Evolutionary conservation across 2,797 vertebrate species (phyloP).

Genomic region (Hapalemur alaotrensis): DNA sequence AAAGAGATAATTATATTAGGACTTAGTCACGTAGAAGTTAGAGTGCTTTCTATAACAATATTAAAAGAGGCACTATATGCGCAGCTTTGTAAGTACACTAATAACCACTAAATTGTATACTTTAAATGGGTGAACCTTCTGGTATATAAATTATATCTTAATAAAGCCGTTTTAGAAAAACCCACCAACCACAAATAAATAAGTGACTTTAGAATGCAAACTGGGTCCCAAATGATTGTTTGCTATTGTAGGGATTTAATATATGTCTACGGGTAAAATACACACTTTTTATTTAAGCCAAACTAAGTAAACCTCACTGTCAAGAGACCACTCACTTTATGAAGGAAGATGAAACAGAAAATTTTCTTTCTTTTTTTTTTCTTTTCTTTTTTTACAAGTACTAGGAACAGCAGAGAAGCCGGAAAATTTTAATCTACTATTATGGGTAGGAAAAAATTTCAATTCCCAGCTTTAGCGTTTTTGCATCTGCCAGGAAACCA

Average conservation of each 20-base stretch:
- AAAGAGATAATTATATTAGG: slow-evolving; percentile 36
- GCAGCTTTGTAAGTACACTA: neutral
- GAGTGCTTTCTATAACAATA: slow-evolving; percentile 35
- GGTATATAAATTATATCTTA: slow-evolving; percentile 34
- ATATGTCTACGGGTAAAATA: slow-evolving; percentile 39
- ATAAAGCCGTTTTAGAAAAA: slow-evolving; percentile 49
- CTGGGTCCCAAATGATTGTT: neutral
- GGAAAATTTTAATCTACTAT: slow-evolving; percentile 49
- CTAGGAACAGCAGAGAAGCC: no score
- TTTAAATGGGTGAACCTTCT: slow-evolving; percentile 49
- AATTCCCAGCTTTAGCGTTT: slow-evolving; percentile 10
- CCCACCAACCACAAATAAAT: slow-evolving; percentile 9
- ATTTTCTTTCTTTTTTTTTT: neutral
- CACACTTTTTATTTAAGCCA: neutral
- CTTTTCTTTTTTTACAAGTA: no score
- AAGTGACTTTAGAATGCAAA: slow-evolving; percentile 2
- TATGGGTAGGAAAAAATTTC: neutral
- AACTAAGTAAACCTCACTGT: slow-evolving; percentile 43
- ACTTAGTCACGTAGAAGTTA: slow-evolving; percentile 23
- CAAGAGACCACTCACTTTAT: slow-evolving; percentile 52
- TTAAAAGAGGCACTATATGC: neutral
- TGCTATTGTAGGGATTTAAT: slow-evolving; percentile 41
- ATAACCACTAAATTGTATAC: neutral
- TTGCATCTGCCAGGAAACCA: slow-evolving; percentile 56
- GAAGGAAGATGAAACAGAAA: slow-evolving; percentile 41